Evolutionary conservation across 1,140 invertebrate species (phyloP), one percentile per base, ranked within the genome.

Genomic region (Drosophila sechellia): DNA sequence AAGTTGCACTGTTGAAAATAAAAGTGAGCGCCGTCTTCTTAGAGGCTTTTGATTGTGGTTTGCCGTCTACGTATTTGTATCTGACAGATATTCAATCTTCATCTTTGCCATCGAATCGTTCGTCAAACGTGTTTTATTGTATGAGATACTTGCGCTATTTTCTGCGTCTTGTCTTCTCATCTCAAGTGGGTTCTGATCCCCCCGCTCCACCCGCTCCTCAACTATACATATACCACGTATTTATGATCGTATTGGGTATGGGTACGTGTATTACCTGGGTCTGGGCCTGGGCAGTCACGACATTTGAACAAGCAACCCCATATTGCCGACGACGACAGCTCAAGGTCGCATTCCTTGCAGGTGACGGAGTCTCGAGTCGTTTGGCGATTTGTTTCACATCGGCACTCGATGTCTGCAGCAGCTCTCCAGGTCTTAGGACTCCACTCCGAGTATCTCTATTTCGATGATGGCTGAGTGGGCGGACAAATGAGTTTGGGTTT

Each of bases 61-160:
- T 52, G 42, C 34, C 31, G 52, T 40, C 15, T 17, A 11, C 17
- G 17, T 55, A 74, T 45, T 52, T 35, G 48, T 80, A 85, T 77
- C 81, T 85, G 81, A 74, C 81, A 85, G 81, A 85, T 81, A 85
- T 85, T 85, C 81, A 85, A 85, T 85, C 81, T 85, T 85, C 81
- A 85, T 85, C 81, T 85, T 77, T 13, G 27, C 64, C 77, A 85
- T 85, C 80, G 78, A 81, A 83, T 59, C 79, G 69, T 83, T 79
- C 79, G 63, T 83, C 81, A 84, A 85, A 85, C 81, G 77, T 86
- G 81, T 85, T 85, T 85, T 81, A 81, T 86, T 80, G 65, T 84
- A 72, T 52, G 68, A 54, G 68, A 59, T 46, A 69, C 61, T 79
- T 85, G 81, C 56, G 77, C 81, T 80, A 80, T 84, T 85, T 85